phyloP scores from a whole-genome alignment of 2,113 vertebrate species.

The Deroptyus accipitrinus region DNA sequence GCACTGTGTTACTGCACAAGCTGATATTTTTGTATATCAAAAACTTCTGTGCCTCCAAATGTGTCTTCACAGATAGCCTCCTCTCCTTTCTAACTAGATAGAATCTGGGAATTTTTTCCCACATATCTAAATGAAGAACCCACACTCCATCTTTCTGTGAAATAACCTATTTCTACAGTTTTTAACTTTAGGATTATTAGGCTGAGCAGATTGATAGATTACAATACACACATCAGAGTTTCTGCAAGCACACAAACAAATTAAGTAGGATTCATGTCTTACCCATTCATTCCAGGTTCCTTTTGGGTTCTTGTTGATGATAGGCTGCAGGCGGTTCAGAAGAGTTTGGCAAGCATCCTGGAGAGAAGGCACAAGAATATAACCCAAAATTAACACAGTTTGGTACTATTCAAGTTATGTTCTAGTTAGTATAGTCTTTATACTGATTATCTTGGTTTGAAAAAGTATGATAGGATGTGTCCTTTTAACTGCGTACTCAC shows the following conservation, averaged over 20 bases:
- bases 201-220: not conserved
- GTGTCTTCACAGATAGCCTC: not conserved
- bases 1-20: not conserved
- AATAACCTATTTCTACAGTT: not conserved
- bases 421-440: not conserved
- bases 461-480: not conserved
- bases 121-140: not conserved
- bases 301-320: slow-evolving; percentile 80
- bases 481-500: not conserved
- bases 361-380: not conserved
- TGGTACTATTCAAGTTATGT: not conserved
- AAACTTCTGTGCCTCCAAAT: not conserved
- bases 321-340: slow-evolving; percentile 81
- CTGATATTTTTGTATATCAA: not conserved
- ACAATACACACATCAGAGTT: not conserved
- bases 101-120: not conserved
- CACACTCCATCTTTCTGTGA: not conserved
- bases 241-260: not conserved
- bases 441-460: not conserved
- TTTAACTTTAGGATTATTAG: not conserved
- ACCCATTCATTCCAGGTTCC: slow-evolving; percentile 91
- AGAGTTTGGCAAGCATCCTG: slow-evolving; percentile 89
- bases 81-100: not conserved
- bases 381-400: not conserved
- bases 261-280: slow-evolving; percentile 16